Conservation (phyloP, 37 sponge, comb jelly and placozoan species). For the Haliclona indistincta region DNA sequence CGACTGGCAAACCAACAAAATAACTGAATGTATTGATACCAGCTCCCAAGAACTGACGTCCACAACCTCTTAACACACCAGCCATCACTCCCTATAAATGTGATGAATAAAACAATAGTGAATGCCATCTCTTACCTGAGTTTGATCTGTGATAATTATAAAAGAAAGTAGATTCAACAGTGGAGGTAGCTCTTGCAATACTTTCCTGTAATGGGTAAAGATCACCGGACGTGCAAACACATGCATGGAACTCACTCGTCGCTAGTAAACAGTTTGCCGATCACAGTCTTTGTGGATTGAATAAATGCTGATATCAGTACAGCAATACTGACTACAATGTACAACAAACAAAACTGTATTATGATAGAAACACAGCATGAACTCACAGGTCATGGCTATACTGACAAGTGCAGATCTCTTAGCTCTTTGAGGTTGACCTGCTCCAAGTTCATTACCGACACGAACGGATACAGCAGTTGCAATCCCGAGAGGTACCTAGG, state of each 20-base stretch:
- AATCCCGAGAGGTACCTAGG: conserved; percentile 34
- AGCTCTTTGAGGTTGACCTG: conserved; percentile 44
- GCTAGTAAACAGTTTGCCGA: background rate
- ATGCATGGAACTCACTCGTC: conserved; percentile 5
- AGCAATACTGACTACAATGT: background rate
- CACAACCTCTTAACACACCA: background rate
- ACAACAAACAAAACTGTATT: too few relatives aligned
- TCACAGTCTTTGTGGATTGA: background rate
- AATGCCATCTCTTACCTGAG: conserved; percentile 1
- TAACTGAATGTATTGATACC: background rate
- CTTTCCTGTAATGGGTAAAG: background rate
- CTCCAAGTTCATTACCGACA: conserved; percentile 70
- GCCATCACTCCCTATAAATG: conserved; percentile 1
- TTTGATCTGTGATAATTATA: background rate
- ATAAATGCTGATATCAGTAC: background rate
- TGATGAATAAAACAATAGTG: background rate
- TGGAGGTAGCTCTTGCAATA: background rate
- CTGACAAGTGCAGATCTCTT: conserved; percentile 28
- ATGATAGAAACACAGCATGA: too few relatives aligned
- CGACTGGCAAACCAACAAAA: conserved; percentile 5
- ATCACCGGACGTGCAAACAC: background rate
- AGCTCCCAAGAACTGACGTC: conserved; percentile 4
- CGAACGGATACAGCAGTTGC: conserved; percentile 37
- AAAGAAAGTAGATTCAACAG: background rate
- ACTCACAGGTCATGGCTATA: conserved; percentile 16